Evolutionary conservation across 2,797 vertebrate genomes (phyloP), one percentile per base, ranked within the genome.

Genomic region (Sebastes matsubarae): DNA sequence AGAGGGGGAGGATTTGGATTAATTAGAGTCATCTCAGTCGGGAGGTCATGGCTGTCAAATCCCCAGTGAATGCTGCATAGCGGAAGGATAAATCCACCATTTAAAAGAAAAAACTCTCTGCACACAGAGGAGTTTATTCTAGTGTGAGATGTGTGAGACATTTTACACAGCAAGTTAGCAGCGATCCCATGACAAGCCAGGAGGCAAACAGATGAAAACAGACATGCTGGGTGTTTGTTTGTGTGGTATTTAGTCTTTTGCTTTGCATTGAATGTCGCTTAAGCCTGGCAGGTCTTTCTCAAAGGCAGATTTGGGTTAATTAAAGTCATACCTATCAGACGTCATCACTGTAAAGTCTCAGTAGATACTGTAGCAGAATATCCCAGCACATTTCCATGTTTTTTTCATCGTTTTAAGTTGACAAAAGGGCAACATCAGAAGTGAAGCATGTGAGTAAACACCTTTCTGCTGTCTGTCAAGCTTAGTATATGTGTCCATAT

Each of bases 121-220:
- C 52, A 9, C 22, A 63, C 25, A 58, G 10, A 50, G 1, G 9
- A n/a, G 24, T 68, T 50, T 42, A 29, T 50, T 58, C 13, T 11
- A 3, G 18, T n/a, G 57, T 36, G 34, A 36, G 32, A 16, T 42
- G 10, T 57, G 27, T 61, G 8, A 60, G 57, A 63, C 1, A 29
- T 20, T 65, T n/a, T 18, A 72, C 30, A 29, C 30, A 29, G 12
- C 22, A 60, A 25, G 32, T 18, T 73, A 50, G 25, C 60, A 36
- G 46, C 20, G 27, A 77, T 81, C 79, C 24, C 65, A 52, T 73
- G 54, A 66, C 46, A 68, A 16, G 59, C 59, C 61, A 5, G 22
- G 4, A 12, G 42, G 64, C 8, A 32, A 76, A 57, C 5, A 18
- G 12, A 38, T 64, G 3, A 25, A 11, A 75, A n/a, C 29, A 67